Evolutionary conservation across 2,888 invertebrate genomes (phyloP).

Genomic region (Beris morrisii): DNA sequence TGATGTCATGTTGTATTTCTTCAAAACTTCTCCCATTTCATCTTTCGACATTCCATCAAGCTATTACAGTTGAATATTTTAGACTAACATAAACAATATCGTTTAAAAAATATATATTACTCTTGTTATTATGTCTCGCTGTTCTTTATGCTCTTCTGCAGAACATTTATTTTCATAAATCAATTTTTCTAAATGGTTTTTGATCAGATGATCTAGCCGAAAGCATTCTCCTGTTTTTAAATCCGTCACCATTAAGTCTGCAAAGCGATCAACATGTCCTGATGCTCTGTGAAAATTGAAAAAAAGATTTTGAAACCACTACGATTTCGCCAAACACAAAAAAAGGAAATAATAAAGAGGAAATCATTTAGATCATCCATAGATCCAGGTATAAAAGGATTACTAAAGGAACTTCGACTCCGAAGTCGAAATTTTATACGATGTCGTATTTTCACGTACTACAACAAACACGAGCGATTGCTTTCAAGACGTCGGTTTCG

Average conservation of each 20-base stretch:
- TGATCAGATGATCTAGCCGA: slow-evolving; percentile 95
- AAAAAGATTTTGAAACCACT: neutral
- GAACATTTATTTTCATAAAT: slow-evolving; percentile 80
- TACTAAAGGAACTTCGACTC: too few relatives aligned
- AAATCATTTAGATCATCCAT: too few relatives aligned
- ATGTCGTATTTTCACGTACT: neutral
- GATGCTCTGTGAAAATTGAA: slow-evolving; percentile 69
- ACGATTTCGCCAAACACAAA: too few relatives aligned
- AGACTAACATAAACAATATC: neutral
- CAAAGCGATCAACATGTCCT: slow-evolving; percentile 98
- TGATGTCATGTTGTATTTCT: slow-evolving; percentile 89
- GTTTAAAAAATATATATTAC: slow-evolving; percentile 47
- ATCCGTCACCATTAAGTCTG: slow-evolving; percentile 99
- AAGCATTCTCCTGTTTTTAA: slow-evolving; percentile 95
- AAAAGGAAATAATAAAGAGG: too few relatives aligned
- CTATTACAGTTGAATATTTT: slow-evolving; percentile 45
- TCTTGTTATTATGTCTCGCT: slow-evolving; percentile 76
- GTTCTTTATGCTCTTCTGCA: slow-evolving; percentile 68
- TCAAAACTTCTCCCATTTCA: slow-evolving; percentile 85
- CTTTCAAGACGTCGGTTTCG: too few relatives aligned
- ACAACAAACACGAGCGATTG: too few relatives aligned
- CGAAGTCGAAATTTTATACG: neutral
- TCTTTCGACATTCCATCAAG: slow-evolving; percentile 90
- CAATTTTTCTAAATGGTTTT: slow-evolving; percentile 87
- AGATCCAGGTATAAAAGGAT: too few relatives aligned